phyloP scores from a whole-genome alignment of 2,113 vertebrate genomes.

The Pomatostomus ruficeps region DNA sequence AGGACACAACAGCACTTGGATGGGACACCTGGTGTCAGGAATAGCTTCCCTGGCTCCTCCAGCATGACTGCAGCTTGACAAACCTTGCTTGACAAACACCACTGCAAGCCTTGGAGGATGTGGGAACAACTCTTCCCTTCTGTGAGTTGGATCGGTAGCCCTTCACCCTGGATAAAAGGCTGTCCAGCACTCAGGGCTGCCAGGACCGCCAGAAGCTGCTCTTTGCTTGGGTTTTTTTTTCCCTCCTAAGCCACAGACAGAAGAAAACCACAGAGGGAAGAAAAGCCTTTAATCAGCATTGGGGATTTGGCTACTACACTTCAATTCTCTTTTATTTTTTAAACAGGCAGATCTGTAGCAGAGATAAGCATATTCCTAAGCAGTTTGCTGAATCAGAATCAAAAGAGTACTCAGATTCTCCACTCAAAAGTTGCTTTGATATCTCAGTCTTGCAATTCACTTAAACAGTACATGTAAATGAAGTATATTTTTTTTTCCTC shows the following conservation, averaged over 20 bases:
- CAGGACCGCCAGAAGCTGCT: neutral
- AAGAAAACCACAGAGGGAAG: constrained; percentile 3
- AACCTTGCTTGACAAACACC: neutral
- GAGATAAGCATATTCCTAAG: constrained; percentile 30
- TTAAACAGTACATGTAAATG: neutral
- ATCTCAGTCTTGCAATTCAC: neutral
- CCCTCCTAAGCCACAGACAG: neutral
- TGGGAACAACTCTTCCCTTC: neutral
- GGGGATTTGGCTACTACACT: constrained; percentile 5
- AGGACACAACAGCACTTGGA: neutral
- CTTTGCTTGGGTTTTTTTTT: neutral
- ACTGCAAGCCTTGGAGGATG: neutral
- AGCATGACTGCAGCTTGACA: neutral
- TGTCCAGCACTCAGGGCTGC: neutral
- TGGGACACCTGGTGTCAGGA: neutral
- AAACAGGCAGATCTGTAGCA: constrained; percentile 4
- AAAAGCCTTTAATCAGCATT: constrained; percentile 30
- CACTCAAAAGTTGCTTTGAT: constrained; percentile 12
- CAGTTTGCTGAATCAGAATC: constrained; percentile 16
- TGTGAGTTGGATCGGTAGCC: neutral
- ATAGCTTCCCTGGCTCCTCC: neutral
- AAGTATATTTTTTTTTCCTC: neutral
- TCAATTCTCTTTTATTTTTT: neutral
- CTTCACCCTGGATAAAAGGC: neutral
- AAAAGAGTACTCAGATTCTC: neutral